phyloP scores from a whole-genome alignment of 1,140 invertebrate species.

The Oedothorax gibbosus region DNA sequence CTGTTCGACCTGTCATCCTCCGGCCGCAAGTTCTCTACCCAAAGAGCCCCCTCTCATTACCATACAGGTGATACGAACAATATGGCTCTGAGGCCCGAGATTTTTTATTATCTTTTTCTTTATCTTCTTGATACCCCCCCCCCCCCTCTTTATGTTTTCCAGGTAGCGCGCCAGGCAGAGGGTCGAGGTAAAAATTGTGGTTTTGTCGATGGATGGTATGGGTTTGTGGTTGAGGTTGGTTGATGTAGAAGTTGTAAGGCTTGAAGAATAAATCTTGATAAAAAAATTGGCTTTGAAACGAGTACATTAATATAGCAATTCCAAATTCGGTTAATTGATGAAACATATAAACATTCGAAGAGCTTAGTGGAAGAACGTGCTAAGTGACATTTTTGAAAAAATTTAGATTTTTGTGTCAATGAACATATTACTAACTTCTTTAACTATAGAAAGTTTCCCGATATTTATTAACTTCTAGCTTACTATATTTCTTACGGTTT shows the following conservation, averaged over 20 bases:
- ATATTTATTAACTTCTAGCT: too few relatives aligned
- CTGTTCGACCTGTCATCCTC: constrained; percentile 54
- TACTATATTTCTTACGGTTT: too few relatives aligned
- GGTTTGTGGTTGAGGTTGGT: background rate
- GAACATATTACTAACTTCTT: too few relatives aligned
- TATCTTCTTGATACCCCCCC: background rate
- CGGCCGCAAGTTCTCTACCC: constrained; percentile 2
- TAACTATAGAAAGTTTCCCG: too few relatives aligned
- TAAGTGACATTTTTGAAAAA: too few relatives aligned
- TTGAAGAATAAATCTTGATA: background rate
- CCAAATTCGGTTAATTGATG: too few relatives aligned
- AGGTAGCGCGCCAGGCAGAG: background rate
- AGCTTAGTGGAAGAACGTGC: too few relatives aligned
- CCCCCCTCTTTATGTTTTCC: constrained; percentile 9
- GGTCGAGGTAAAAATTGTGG: constrained; percentile 7
- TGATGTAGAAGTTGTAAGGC: background rate
- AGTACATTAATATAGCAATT: background rate
- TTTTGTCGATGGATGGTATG: background rate
- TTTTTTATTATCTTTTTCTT: background rate
- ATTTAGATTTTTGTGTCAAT: too few relatives aligned
- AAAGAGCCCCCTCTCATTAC: constrained; percentile 26
- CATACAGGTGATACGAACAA: constrained; percentile 57
- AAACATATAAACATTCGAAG: too few relatives aligned
- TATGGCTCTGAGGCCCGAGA: constrained; percentile 33
- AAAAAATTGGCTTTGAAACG: background rate